Evolutionary conservation across 2,888 invertebrate genomes (phyloP).

Genomic region (Rutpela maculata): DNA sequence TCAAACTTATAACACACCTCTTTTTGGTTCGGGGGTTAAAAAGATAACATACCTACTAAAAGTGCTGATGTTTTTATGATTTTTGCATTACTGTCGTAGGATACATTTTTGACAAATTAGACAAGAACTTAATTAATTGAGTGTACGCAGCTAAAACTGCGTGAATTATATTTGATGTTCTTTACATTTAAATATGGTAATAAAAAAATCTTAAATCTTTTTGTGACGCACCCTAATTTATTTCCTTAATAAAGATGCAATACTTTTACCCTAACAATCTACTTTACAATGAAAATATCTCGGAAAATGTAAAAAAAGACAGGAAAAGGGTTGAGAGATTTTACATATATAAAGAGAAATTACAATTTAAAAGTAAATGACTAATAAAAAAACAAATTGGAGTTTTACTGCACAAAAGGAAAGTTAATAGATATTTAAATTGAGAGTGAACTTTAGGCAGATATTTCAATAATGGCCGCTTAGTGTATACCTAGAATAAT

Average conservation of each 20-base stretch:
- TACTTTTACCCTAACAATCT: slow-evolving; percentile 12
- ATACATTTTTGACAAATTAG: no score
- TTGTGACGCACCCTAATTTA: slow-evolving; percentile 24
- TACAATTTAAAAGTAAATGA: slow-evolving; percentile 29
- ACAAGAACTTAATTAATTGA: no score
- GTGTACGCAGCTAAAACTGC: no score
- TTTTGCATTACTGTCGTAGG: no score
- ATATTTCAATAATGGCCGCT: neutral
- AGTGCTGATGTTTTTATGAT: no score
- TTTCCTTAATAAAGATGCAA: slow-evolving; percentile 19
- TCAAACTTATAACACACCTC: no score
- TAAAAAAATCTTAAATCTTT: slow-evolving; percentile 13
- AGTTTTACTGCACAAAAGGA: slow-evolving; percentile 20
- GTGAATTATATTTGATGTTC: no score
- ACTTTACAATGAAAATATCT: slow-evolving; percentile 29
- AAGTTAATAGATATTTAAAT: slow-evolving; percentile 10
- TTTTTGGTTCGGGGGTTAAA: no score
- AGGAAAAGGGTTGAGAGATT: slow-evolving; percentile 25
- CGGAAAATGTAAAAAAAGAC: slow-evolving; percentile 24
- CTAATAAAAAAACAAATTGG: slow-evolving; percentile 27
- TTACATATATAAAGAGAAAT: slow-evolving; percentile 25
- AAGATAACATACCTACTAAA: no score
- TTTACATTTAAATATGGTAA: slow-evolving; percentile 2
- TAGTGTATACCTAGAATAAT: no score
- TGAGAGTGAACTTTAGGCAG: neutral